These are phyloP conservation scores for Phallusia fumigata DNA, from an alignment of 23 tunicate genomes.

Conservation along the genomic window DNA sequence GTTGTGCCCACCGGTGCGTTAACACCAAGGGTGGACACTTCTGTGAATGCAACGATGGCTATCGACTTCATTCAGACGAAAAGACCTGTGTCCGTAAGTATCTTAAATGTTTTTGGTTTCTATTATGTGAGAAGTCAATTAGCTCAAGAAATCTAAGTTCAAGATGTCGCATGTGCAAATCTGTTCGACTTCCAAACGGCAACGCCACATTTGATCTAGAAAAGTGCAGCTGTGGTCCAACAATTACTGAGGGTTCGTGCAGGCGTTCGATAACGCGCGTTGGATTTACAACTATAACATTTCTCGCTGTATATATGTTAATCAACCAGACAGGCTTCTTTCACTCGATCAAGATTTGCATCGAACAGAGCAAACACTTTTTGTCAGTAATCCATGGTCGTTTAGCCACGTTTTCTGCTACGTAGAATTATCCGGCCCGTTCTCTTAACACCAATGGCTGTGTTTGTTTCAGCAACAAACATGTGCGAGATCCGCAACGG, in stretches of 20 bases:
- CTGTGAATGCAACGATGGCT: constrained; percentile 82
- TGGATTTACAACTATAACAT: no score
- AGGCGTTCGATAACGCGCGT: no score
- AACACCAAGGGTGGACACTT: constrained; percentile 89
- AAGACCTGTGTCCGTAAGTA: constrained; percentile 93
- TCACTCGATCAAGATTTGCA: background rate
- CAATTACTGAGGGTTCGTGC: no score
- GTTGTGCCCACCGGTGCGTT: constrained; percentile 88
- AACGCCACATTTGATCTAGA: no score
- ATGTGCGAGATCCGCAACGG: constrained; percentile 85
- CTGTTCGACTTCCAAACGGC: no score
- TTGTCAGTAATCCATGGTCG: background rate
- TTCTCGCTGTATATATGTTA: no score
- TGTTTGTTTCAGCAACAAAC: constrained; percentile 64
- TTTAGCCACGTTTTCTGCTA: background rate
- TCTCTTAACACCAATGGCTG: background rate
- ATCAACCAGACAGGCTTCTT: no score
- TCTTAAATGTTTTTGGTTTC: no score
- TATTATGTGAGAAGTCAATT: no score
- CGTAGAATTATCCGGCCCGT: background rate
- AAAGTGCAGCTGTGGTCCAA: no score
- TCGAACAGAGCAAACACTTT: background rate
- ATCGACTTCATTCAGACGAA: constrained; percentile 84
- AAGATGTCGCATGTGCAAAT: no score
- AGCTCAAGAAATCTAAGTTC: no score